A percentile compares a stretch with the other conserved stretches of the same genome.
These are phyloP conservation scores for Platalea minor DNA, from an alignment of 2,797 vertebrate species.

Conservation along the genomic window DNA sequence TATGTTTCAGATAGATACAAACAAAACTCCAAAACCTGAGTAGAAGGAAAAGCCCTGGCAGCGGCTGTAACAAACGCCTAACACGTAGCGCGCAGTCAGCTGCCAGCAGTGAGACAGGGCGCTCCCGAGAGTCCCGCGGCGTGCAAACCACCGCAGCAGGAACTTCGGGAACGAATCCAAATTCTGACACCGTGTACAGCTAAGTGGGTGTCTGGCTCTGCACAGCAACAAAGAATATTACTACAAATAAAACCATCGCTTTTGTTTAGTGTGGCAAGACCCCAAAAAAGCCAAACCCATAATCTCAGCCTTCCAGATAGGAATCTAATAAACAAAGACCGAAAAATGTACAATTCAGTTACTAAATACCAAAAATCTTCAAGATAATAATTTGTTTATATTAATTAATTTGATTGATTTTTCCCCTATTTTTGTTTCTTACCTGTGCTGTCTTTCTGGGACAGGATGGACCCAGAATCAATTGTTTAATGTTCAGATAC, in stretches of 20 bases:
- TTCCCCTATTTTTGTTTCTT: background rate
- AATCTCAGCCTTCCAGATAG: background rate
- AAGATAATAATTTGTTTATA: background rate
- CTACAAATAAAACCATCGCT: background rate
- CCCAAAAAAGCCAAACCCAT: background rate
- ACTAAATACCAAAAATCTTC: background rate
- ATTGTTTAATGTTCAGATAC: background rate
- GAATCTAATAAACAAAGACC: background rate
- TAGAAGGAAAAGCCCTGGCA: background rate
- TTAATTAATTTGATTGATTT: background rate
- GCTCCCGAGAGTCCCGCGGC: background rate
- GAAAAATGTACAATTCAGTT: background rate
- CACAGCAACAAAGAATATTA: background rate
- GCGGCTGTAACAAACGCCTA: background rate
- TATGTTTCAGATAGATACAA: background rate
- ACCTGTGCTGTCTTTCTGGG: background rate
- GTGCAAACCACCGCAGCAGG: background rate
- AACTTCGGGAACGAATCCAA: background rate
- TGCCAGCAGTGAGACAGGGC: background rate
- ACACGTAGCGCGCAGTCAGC: rapidly evolving
- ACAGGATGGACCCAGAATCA: background rate
- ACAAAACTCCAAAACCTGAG: background rate
- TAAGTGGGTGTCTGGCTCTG: background rate
- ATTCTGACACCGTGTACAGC: background rate
- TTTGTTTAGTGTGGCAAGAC: background rate